Percentiles rank a stretch among this genome's conserved stretches.
These are phyloP conservation scores for Riptortus pedestris DNA, from an alignment of 1,140 invertebrate genomes.

Conservation along the genomic window DNA sequence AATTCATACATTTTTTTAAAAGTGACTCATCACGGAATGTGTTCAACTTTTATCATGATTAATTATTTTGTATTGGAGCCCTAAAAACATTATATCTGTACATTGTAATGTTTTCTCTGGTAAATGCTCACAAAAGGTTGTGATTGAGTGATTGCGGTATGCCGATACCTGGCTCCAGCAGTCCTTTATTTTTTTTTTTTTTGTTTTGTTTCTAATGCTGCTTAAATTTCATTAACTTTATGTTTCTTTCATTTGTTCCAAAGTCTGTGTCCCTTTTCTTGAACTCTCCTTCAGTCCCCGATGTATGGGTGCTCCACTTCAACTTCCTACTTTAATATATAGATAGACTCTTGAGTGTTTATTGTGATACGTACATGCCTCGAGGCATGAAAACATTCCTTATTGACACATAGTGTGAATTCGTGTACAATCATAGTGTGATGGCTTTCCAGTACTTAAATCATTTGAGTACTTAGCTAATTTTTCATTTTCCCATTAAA, in stretches of 20 bases:
- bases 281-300: neutral
- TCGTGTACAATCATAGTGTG: constrained; percentile 18
- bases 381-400: constrained; percentile 8
- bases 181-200: neutral
- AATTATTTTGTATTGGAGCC: neutral
- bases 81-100: neutral
- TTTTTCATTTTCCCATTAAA: neutral
- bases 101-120: neutral
- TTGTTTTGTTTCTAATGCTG: neutral
- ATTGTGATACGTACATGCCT: constrained; percentile 12
- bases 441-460: constrained; percentile 13
- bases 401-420: constrained; percentile 18
- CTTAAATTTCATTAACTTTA: neutral
- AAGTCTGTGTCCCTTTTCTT: neutral
- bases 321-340: constrained; percentile 5
- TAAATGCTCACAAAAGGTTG: neutral
- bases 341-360: constrained; percentile 6
- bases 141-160: neutral
- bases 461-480: constrained; percentile 6
- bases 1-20: neutral
- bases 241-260: neutral
- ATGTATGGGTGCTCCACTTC: constrained; percentile 1
- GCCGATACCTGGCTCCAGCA: neutral
- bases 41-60: neutral
- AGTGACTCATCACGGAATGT: neutral